Conservation (phyloP, 2,888 invertebrate species). For the Orthosia gracilis region DNA sequence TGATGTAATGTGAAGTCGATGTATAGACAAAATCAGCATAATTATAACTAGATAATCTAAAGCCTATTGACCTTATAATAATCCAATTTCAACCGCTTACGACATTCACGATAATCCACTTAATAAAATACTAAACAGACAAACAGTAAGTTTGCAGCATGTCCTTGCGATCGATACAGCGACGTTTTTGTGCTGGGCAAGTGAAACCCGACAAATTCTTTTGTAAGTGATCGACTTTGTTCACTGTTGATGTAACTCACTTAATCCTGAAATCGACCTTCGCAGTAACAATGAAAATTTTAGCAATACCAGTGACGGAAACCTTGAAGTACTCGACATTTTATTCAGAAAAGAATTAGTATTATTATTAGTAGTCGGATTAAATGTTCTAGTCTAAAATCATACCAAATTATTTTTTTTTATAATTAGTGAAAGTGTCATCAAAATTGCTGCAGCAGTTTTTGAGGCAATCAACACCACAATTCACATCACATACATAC, state of each 20-base stretch:
- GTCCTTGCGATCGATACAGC: conserved; percentile 77
- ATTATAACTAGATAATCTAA: not conserved
- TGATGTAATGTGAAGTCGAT: not conserved
- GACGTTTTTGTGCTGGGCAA: conserved; percentile 70
- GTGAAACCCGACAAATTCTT: conserved; percentile 83
- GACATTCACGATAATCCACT: conserved; percentile 44
- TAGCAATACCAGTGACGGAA: conserved; percentile 14
- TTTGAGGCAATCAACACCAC: not conserved
- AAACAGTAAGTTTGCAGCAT: conserved; percentile 61
- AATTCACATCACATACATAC: not conserved
- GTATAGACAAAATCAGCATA: not conserved
- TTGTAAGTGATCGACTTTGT: conserved; percentile 73
- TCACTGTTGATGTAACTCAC: conserved; percentile 73
- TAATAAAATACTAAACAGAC: conserved; percentile 59
- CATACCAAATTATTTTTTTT: not conserved
- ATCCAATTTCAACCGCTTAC: conserved; percentile 27
- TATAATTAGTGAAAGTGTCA: not conserved
- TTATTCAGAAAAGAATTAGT: conserved; percentile 14
- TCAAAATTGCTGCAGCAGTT: not conserved
- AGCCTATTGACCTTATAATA: conserved; percentile 15
- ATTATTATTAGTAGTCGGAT: no score
- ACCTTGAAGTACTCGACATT: conserved; percentile 6
- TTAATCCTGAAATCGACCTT: conserved; percentile 70
- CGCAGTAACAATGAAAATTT: conserved; percentile 40
- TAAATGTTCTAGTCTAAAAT: not conserved